These are phyloP conservation scores for Hexactinellida sp. DNA, from an alignment of 37 sponge, comb jelly and placozoan genomes.

Conservation along the genomic window DNA sequence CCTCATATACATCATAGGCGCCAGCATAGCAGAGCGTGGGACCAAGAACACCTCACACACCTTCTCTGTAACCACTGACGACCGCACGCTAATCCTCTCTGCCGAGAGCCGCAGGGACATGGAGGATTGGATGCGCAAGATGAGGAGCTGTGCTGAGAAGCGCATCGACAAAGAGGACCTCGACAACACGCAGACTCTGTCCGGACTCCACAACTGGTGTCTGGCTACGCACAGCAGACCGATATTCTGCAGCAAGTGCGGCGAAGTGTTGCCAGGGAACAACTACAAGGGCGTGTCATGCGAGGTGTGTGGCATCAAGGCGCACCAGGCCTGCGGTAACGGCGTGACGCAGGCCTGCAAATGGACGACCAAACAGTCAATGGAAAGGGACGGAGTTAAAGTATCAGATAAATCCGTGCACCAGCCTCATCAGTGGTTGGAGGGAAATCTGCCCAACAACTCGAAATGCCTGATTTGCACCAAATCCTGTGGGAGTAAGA, in stretches of 20 bases:
- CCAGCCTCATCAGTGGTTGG: constrained; percentile 83
- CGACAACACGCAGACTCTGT: not conserved
- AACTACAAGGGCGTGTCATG: constrained; percentile 73
- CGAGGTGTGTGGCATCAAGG: constrained; percentile 87
- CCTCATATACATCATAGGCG: constrained; percentile 13
- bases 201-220: constrained; percentile 76
- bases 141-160: constrained; percentile 29
- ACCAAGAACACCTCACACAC: constrained; percentile 66
- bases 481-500: constrained; percentile 51
- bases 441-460: constrained; percentile 70
- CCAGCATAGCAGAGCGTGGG: constrained; percentile 69
- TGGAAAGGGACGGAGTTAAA: constrained; percentile 30
- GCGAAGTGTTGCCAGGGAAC: constrained; percentile 54
- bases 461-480: constrained; percentile 67
- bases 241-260: constrained; percentile 75
- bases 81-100: constrained; percentile 37
- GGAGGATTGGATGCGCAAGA: constrained; percentile 79
- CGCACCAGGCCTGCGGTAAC: constrained; percentile 61
- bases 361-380: constrained; percentile 65
- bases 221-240: constrained; percentile 49
- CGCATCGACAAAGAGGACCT: not conserved
- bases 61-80: constrained; percentile 62
- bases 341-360: constrained; percentile 49
- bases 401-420: constrained; percentile 41
- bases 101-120: constrained; percentile 60